phyloP scores from a whole-genome alignment of 2,113 vertebrate genomes.

The Toxostoma redivivum region DNA sequence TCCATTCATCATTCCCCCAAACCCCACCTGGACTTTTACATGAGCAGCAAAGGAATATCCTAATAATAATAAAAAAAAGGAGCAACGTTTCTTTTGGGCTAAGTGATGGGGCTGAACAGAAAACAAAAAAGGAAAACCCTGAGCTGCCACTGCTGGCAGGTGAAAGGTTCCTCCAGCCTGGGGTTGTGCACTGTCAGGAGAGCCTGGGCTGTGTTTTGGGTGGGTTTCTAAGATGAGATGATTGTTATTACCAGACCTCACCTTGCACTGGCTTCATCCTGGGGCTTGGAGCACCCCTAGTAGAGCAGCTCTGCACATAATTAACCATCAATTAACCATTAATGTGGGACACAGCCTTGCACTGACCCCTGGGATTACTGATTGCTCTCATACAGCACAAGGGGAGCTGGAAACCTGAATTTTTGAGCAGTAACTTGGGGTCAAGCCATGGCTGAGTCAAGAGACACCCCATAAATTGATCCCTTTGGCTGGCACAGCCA shows the following conservation, averaged over 20 bases:
- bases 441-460: too few relatives aligned
- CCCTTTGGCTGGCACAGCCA: not conserved
- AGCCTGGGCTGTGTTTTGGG: not conserved
- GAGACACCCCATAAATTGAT: fast-evolving
- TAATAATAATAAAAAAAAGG: not conserved
- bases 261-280: not conserved
- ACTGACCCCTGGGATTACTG: not conserved
- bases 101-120: not conserved
- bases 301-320: not conserved
- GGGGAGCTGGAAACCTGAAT: not conserved
- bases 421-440: not conserved
- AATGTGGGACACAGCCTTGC: not conserved
- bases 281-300: not conserved
- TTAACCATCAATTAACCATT: not conserved
- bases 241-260: not conserved
- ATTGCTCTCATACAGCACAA: fast-evolving
- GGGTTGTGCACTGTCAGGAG: not conserved
- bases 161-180: not conserved
- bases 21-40: not conserved
- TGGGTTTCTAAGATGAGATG: fast-evolving
- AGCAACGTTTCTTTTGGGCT: fast-evolving
- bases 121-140: not conserved
- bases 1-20: not conserved
- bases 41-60: not conserved
- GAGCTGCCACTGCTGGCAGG: not conserved